phyloP scores from a whole-genome alignment of 2,888 invertebrate species.

The Sarcophaga subvicina region DNA sequence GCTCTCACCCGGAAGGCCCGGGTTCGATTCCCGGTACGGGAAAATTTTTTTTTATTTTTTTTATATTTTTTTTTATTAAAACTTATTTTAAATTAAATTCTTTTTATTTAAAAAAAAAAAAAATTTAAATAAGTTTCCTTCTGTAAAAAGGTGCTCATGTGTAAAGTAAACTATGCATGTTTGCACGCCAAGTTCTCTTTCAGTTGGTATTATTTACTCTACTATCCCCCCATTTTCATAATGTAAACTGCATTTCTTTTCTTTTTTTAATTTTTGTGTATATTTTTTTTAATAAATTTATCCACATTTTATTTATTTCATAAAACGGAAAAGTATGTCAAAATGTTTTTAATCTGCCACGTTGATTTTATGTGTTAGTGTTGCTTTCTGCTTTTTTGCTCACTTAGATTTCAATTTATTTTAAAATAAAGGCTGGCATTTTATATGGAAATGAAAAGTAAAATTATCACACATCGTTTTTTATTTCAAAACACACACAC shows the following conservation, averaged over 20 bases:
- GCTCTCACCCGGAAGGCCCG: constrained; percentile 85
- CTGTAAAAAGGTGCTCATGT: constrained; percentile 68
- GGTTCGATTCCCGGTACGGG: constrained; percentile 96
- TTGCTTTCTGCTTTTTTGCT: constrained; percentile 36
- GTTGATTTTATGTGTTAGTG: constrained; percentile 51
- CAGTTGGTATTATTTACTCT: constrained; percentile 2
- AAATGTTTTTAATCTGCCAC: constrained; percentile 65
- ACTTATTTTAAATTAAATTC: constrained; percentile 34
- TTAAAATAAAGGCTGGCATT: constrained; percentile 31
- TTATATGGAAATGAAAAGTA: constrained; percentile 64
- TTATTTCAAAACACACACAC: not conserved
- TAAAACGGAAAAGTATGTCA: constrained; percentile 67
- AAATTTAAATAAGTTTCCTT: not conserved
- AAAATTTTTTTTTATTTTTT: constrained; percentile 76
- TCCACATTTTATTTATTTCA: constrained; percentile 14
- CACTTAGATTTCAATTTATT: constrained; percentile 67
- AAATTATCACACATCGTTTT: constrained; percentile 65
- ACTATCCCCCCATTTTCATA: constrained; percentile 27
- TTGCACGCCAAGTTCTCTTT: constrained; percentile 65
- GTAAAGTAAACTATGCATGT: constrained; percentile 67
- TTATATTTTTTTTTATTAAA: constrained; percentile 12
- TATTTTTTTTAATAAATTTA: not conserved
- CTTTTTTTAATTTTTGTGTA: constrained; percentile 26
- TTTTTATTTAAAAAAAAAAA: not conserved
- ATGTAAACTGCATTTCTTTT: constrained; percentile 54